Evolutionary conservation across 2,888 invertebrate genomes (phyloP), one percentile per base, ranked within the genome.

Genomic region (Scaptomyza flava): DNA sequence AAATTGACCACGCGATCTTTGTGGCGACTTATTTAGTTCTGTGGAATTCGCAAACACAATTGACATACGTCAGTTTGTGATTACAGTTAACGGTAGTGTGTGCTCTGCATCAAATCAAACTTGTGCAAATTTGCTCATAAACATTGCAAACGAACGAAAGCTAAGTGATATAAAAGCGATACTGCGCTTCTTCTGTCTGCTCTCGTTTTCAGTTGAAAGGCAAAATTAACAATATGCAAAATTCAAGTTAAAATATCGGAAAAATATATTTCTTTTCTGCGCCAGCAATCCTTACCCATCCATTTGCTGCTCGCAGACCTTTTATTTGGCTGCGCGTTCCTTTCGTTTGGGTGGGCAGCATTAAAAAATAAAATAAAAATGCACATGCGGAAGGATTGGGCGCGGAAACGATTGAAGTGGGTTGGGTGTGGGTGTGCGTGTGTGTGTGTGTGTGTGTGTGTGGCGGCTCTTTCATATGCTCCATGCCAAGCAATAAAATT

Each of bases 221-320:
- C 80, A 74, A 84, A 86, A 89, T 87, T 87, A 89, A 89, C 88
- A 89, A 89, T 89, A 89, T 89, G 81, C 87, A 89, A 89, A 89
- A 89, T 89, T 88, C 88, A 89, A 89, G 89, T 89, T 89, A 80
- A 89, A 89, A 89, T 89, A 89, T 89, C 90, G 83, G 89, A 89
- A 89, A 86, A 89, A 81, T 81, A 77, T 80, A 77, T 81, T 74
- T 86, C 88, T 86, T 79, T 84, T 56, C 79, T 75, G 72, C 68
- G 52, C 79, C 48, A 76, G 86, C 82, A 87, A 87, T 77, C 77
- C 77, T 77, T 87, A 72, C 23, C 65, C 61, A 56, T 51, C 63
- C 71, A 68, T 51, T 62, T 64, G 54, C 46, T 20, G 47, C 36
- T 27, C n/a, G 43, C 65, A 38, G 53, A 58, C 58, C 54, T 51